Base-by-base conservation (phyloP, 2,888 invertebrate genomes). In the Yponomeuta plumbellus region DNA sequence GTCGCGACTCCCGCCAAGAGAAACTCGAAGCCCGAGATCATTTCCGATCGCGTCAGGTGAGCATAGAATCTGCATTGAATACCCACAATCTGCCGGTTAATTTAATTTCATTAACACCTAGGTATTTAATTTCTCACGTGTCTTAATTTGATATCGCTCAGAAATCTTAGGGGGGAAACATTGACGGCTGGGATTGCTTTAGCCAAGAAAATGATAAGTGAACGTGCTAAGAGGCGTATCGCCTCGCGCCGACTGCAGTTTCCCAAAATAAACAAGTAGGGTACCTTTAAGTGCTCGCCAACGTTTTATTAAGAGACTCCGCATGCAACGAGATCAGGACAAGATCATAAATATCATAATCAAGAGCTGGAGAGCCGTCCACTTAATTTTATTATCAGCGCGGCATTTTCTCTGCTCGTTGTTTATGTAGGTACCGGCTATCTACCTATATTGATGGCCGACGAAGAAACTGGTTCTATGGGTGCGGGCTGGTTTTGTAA, bases 31-130 rank as follows among this genome's bases (percentile, higher is more conserved):
- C 92, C 94, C 70, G 96, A 97, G 80, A 93, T 96, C 75, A 93
- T 95, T 80, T 94, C 96, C 68, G 96, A 96, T 80, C 93, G 95
- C 79, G 93, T 95, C 83, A 94, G 96, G 96, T 97, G 81, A 94
- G 95, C 91, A 66, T 66, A 71, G 66, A 66, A 52, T 17, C 65
- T 72, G 68, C 44, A 13, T 44, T 44, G 4, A 11, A 44, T 13
- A 44, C 11, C 4, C 5, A 5, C 8, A 1, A 5, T 13, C 44
- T 13, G 26, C n/a, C n/a, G n/a, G n/a, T n/a, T n/a, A n/a, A n/a
- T n/a, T n/a, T n/a, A n/a, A n/a, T n/a, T n/a, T n/a, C n/a, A n/a
- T n/a, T n/a, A n/a, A n/a, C 4, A 6, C 13, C 10, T 10, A 40
- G 8, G 40, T 40, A 4, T 6, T 40, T 10, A 2, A 11, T 40